These are phyloP conservation scores for Ethmia dodecea DNA, from an alignment of 2,888 invertebrate genomes.

Conservation along the genomic window DNA sequence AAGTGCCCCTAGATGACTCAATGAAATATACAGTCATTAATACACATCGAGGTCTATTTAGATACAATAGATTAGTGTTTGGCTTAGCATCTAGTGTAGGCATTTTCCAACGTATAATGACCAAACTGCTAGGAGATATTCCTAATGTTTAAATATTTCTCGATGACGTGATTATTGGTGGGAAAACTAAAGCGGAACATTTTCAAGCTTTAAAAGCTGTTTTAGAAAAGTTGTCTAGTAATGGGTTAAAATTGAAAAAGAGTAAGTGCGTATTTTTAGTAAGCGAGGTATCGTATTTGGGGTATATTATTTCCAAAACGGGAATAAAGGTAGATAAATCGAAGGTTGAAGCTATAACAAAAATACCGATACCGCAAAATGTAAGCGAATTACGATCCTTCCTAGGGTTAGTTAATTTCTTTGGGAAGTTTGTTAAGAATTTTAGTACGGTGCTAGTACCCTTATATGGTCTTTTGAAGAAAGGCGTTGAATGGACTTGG, in stretches of 20 bases:
- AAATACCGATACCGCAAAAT: not conserved
- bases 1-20: too few relatives aligned
- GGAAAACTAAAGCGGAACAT: constrained; percentile 1
- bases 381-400: not conserved
- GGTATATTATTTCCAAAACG: not conserved
- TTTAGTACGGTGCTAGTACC: not conserved
- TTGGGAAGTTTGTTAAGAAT: not conserved
- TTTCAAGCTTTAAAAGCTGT: not conserved
- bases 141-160: too few relatives aligned
- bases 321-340: not conserved
- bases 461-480: not conserved
- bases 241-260: not conserved
- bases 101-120: too few relatives aligned
- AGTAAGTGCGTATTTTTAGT: not conserved
- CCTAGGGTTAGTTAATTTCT: not conserved
- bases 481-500: not conserved
- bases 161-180: constrained; percentile 1
- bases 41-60: too few relatives aligned
- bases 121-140: too few relatives aligned
- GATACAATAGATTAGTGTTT: too few relatives aligned
- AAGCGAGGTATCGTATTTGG: not conserved
- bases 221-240: not conserved
- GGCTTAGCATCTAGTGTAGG: too few relatives aligned
- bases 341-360: not conserved
- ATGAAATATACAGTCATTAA: too few relatives aligned